Conservation (phyloP, 2,113 vertebrate genomes). For the Ardeotis arabs region DNA sequence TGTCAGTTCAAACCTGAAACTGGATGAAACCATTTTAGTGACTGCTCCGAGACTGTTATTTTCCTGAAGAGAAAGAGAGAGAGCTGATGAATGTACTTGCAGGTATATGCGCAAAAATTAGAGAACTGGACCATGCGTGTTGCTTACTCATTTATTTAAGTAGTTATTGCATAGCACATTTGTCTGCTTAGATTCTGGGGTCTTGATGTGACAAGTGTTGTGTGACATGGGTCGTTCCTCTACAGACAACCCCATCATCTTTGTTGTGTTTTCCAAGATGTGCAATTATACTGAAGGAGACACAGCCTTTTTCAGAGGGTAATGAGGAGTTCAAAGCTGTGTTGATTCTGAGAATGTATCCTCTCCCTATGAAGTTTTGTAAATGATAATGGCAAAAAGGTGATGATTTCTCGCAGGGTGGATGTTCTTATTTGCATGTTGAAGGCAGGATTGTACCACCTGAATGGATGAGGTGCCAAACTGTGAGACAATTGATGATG, state of each 20-base stretch:
- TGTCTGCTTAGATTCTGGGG: background rate
- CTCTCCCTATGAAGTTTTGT: background rate
- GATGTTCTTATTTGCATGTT: rapidly evolving
- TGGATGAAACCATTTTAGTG: background rate
- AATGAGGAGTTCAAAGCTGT: background rate
- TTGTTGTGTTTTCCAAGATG: background rate
- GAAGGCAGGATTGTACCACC: background rate
- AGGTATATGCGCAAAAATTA: background rate
- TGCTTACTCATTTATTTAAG: background rate
- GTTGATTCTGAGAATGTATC: background rate
- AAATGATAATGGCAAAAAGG: background rate
- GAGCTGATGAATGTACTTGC: background rate
- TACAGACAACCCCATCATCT: background rate
- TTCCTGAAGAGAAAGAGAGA: slow-evolving; percentile 43
- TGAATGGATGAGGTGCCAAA: background rate
- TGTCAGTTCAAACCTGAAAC: background rate
- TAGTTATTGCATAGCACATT: background rate
- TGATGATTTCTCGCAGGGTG: background rate
- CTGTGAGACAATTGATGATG: no score
- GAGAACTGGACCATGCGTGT: background rate
- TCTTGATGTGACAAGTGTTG: background rate
- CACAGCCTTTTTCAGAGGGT: background rate
- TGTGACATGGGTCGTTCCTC: background rate
- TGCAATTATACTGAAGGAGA: background rate
- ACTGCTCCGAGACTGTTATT: background rate